A percentile compares a stretch with the other conserved stretches of the same genome.
Evolutionary conservation across 2,797 vertebrate species (phyloP).

Genomic region (Acanthopagrus latus): DNA sequence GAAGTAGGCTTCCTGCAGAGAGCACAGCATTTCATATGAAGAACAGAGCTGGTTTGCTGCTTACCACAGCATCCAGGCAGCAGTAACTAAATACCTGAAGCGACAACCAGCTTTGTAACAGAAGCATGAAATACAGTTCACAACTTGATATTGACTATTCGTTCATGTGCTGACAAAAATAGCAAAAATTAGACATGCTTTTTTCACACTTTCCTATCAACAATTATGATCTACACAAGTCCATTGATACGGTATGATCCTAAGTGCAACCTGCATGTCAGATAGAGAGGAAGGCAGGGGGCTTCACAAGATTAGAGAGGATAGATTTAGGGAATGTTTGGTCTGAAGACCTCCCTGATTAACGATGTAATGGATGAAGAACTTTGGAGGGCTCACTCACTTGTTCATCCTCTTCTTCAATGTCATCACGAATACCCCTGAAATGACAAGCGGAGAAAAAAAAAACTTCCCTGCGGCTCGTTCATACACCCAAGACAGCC

Average conservation of each 20-base stretch:
- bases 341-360: slow-evolving; percentile 69
- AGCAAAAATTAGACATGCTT: slow-evolving; percentile 39
- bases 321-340: slow-evolving; percentile 54
- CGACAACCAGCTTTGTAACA: slow-evolving; percentile 35
- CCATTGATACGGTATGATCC: slow-evolving; percentile 40
- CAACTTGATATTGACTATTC: slow-evolving; percentile 21
- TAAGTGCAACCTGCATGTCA: slow-evolving; percentile 62
- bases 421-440: slow-evolving; percentile 99
- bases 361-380: slow-evolving; percentile 77
- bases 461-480: slow-evolving; percentile 99
- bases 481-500: slow-evolving; percentile 92
- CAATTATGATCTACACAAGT: slow-evolving; percentile 22
- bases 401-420: slow-evolving; percentile 99
- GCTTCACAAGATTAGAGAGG: slow-evolving; percentile 44
- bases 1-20: slow-evolving; percentile 99
- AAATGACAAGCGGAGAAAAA: slow-evolving; percentile 99
- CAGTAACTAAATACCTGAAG: slow-evolving; percentile 13
- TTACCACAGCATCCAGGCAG: slow-evolving; percentile 22
- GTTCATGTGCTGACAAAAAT: slow-evolving; percentile 6
- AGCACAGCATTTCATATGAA: slow-evolving; percentile 70
- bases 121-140: background rate
- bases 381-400: slow-evolving; percentile 95
- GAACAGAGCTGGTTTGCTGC: slow-evolving; percentile 15
- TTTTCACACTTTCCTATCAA: slow-evolving; percentile 17
- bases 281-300: slow-evolving; percentile 17